phyloP scores from a whole-genome alignment of 2,797 vertebrate species.

The Pipistrellus kuhlii region DNA sequence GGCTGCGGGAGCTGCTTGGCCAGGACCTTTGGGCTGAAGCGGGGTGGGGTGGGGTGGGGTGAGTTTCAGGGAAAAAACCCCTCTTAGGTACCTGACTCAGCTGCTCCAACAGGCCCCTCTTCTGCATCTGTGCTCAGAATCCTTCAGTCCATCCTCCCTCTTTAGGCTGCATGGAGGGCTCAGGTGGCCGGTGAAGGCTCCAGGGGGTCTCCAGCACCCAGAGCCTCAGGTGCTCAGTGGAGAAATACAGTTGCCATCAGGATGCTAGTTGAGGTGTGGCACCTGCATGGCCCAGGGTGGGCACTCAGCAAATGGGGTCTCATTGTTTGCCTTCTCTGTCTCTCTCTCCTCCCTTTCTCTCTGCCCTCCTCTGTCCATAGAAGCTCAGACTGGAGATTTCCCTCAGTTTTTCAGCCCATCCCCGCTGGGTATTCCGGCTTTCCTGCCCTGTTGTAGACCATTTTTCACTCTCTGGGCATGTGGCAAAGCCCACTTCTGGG shows the following conservation, averaged over 20 bases:
- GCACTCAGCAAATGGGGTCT: background rate
- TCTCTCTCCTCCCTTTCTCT: background rate
- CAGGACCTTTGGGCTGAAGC: rapidly evolving
- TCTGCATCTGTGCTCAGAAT: background rate
- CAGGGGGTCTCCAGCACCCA: background rate
- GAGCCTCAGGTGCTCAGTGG: background rate
- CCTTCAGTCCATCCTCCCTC: rapidly evolving
- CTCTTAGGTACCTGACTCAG: rapidly evolving
- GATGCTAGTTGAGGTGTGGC: background rate
- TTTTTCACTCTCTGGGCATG: rapidly evolving
- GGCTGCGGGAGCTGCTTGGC: rapidly evolving
- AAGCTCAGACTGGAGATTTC: background rate
- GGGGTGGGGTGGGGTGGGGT: background rate
- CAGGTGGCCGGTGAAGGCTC: rapidly evolving
- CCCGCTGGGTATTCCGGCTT: background rate
- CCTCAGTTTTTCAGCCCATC: background rate
- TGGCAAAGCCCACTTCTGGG: background rate
- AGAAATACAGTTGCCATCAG: background rate
- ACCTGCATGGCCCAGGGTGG: background rate
- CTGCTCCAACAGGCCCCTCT: rapidly evolving
- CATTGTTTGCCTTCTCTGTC: background rate
- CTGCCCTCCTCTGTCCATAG: background rate
- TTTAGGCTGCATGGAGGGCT: too few relatives aligned
- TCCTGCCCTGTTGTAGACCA: rapidly evolving
- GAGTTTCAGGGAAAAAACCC: rapidly evolving